A percentile compares a stretch with the other conserved stretches of the same genome.
phyloP scores from a whole-genome alignment of 2,113 vertebrate species.

The Neogobius melanostomus region DNA sequence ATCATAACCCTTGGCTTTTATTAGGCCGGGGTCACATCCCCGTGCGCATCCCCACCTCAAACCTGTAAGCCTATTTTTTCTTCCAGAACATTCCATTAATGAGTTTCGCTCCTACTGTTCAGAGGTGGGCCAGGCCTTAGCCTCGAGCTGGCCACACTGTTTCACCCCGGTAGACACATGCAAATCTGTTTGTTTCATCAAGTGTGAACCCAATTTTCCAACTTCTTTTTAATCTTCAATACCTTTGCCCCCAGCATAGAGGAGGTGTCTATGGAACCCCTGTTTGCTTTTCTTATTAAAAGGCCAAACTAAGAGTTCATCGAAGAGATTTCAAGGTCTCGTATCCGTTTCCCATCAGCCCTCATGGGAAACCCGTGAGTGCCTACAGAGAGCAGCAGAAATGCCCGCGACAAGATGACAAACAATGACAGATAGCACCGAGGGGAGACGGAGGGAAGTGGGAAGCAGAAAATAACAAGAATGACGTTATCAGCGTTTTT shows the following conservation, averaged over 20 bases:
- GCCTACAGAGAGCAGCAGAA: constrained; percentile 38
- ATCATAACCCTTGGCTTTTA: constrained; percentile 52
- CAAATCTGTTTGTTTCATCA: constrained; percentile 80
- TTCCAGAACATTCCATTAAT: constrained; percentile 73
- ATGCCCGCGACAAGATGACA: constrained; percentile 35
- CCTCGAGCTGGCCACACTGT: constrained; percentile 75
- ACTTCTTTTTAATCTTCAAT: constrained; percentile 74
- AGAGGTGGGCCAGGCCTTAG: constrained; percentile 72
- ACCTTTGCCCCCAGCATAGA: constrained; percentile 78
- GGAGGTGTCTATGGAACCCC: constrained; percentile 49
- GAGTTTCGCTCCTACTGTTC: constrained; percentile 62
- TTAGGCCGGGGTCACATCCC: constrained; percentile 51
- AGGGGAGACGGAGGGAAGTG: constrained; percentile 15
- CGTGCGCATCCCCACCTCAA: constrained; percentile 56
- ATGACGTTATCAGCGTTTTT: constrained; percentile 52
- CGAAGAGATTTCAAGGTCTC: constrained; percentile 17
- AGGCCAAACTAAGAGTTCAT: constrained; percentile 43
- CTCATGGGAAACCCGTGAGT: constrained; percentile 43
- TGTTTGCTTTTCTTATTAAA: constrained; percentile 59
- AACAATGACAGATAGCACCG: constrained; percentile 44
- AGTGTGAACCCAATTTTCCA: constrained; percentile 81
- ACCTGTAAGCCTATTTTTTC: constrained; percentile 65
- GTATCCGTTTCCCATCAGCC: constrained; percentile 31
- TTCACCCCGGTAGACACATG: constrained; percentile 71
- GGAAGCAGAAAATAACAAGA: constrained; percentile 12